A percentile compares a stretch with the other conserved stretches of the same genome.
Conservation (phyloP, 1,140 invertebrate species). For the Sitophilus oryzae region DNA sequence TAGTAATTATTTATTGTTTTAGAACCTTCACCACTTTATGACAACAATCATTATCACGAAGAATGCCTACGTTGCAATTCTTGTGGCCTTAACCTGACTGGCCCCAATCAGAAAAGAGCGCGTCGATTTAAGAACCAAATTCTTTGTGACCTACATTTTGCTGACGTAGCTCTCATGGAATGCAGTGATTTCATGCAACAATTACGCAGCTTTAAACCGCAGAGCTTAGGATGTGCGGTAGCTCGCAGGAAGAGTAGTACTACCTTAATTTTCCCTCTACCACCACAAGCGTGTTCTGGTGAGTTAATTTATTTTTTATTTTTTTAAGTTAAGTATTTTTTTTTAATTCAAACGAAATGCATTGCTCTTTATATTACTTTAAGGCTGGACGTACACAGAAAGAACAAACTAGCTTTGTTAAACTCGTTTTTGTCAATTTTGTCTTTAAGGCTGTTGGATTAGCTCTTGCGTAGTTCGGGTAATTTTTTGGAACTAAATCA, state of each 20-base stretch:
- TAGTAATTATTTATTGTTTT: no score
- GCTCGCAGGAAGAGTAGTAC: slow-evolving; percentile 87
- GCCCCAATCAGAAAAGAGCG: slow-evolving; percentile 78
- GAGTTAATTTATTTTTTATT: slow-evolving; percentile 39
- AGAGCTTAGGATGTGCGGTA: slow-evolving; percentile 88
- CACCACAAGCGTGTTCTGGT: slow-evolving; percentile 92
- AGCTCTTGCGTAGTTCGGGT: no score
- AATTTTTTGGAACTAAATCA: no score
- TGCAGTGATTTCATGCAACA: slow-evolving; percentile 95
- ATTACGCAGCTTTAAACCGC: slow-evolving; percentile 89
- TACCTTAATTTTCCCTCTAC: slow-evolving; percentile 87
- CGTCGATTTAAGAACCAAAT: slow-evolving; percentile 77
- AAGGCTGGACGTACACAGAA: no score
- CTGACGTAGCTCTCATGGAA: slow-evolving; percentile 92
- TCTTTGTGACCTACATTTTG: slow-evolving; percentile 84
- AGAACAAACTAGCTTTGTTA: no score
- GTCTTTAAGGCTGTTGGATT: no score
- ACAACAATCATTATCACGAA: slow-evolving; percentile 94
- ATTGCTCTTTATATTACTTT: not conserved
- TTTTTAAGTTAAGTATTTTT: no score
- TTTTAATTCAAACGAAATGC: no score
- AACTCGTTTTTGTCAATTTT: no score
- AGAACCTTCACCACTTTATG: slow-evolving; percentile 85
- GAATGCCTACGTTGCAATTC: slow-evolving; percentile 93
- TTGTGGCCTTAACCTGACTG: slow-evolving; percentile 85